A percentile compares a stretch with the other conserved stretches of the same genome.
These are phyloP conservation scores for Trichogramma evanescens DNA, from an alignment of 2,888 invertebrate genomes.

Conservation along the genomic window DNA sequence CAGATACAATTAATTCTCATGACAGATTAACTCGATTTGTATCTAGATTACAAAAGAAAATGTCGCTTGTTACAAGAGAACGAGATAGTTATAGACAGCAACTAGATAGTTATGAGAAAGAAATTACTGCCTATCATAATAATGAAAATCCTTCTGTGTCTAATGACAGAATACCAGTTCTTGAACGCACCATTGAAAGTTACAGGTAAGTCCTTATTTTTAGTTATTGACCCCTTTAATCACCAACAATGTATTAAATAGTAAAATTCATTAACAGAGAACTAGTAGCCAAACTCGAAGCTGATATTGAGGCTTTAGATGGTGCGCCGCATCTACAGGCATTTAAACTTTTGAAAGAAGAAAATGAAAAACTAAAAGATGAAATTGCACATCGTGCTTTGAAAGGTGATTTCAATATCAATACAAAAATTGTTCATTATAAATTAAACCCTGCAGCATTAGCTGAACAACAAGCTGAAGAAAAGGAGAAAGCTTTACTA, in stretches of 20 bases:
- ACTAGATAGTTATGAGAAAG: constrained; percentile 76
- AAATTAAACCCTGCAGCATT: constrained; percentile 67
- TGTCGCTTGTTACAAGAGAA: constrained; percentile 62
- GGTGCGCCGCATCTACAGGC: constrained; percentile 35
- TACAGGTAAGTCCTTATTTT: constrained; percentile 51
- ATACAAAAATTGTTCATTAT: constrained; percentile 55
- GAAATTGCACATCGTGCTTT: constrained; percentile 60
- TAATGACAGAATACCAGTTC: constrained; percentile 60
- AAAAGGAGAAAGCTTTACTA: constrained; percentile 39
- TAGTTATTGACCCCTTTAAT: background rate
- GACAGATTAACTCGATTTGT: constrained; percentile 66
- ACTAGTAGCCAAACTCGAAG: constrained; percentile 61
- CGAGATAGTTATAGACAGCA: constrained; percentile 75
- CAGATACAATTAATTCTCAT: constrained; percentile 55
- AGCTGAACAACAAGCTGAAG: constrained; percentile 60
- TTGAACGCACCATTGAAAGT: constrained; percentile 66
- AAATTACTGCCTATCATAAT: constrained; percentile 55
- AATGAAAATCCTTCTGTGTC: constrained; percentile 36
- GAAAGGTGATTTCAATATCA: constrained; percentile 52
- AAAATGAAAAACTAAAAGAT: constrained; percentile 48
- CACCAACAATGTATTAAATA: background rate
- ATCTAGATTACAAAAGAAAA: constrained; percentile 65
- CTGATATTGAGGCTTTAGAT: constrained; percentile 49
- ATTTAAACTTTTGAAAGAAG: constrained; percentile 44
- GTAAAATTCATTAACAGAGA: constrained; percentile 46